phyloP scores from a whole-genome alignment of 2,888 invertebrate genomes.

The Macroteleia sp. region DNA sequence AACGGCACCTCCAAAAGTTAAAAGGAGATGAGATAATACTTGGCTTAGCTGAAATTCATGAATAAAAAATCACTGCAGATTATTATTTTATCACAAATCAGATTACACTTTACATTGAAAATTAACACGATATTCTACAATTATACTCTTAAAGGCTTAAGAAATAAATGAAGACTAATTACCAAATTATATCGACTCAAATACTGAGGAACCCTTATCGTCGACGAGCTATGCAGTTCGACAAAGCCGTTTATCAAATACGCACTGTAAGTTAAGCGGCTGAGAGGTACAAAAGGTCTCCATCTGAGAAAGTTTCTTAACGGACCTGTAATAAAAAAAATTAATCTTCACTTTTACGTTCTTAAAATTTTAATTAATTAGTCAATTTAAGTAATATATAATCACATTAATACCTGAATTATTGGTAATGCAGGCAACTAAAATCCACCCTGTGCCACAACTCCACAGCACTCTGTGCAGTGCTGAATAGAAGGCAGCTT shows the following conservation, averaged over 20 bases:
- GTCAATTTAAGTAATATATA: constrained; percentile 5
- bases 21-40: constrained; percentile 86
- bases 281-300: constrained; percentile 87
- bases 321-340: constrained; percentile 84
- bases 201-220: constrained; percentile 86
- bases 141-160: constrained; percentile 24
- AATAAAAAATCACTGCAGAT: not conserved
- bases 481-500: constrained; percentile 88
- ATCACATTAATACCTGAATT: constrained; percentile 86
- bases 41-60: constrained; percentile 85
- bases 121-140: constrained; percentile 22
- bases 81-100: constrained; percentile 31
- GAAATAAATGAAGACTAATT: constrained; percentile 64
- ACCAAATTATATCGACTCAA: constrained; percentile 88
- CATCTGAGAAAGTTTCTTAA: constrained; percentile 86
- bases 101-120: constrained; percentile 14
- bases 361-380: constrained; percentile 20
- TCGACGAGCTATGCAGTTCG: constrained; percentile 87
- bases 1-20: constrained; percentile 87
- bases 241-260: constrained; percentile 90
- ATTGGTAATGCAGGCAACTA: constrained; percentile 87
- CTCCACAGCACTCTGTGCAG: constrained; percentile 89
- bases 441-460: constrained; percentile 87
- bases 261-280: constrained; percentile 89
- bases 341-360: constrained; percentile 19